Base-by-base conservation (phyloP, 2,888 invertebrate species). In the Druceiella hillmani region DNA sequence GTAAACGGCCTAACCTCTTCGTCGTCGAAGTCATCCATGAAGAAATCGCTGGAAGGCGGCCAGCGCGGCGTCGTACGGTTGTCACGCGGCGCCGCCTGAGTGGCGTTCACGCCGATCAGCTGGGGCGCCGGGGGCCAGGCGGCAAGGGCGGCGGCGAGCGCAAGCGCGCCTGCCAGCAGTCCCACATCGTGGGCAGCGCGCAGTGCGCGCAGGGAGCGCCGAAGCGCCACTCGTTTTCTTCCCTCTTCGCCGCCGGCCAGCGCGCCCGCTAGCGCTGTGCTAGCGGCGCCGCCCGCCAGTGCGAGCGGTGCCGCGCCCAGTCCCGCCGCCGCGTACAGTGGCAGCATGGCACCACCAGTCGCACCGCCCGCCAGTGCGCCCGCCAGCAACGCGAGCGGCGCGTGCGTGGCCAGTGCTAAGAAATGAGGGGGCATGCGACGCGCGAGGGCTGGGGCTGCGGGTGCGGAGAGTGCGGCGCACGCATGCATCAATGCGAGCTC, bases 401-500 rank as follows among this genome's bases (percentile, higher is more conserved):
- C 51, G 52, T 80, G 76, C 25, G 75, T 62, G 11, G 60, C 47
- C 3, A 61, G 56, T 38, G 79, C 59, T 16, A 70, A 55, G 17
- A 66, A 50, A 25, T 71, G 70, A 4, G 73, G 65, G 4, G 76
- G 76, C 6, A 74, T 54, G 46, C 66, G 68, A 11, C 74, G 69
- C 1, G 76, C 63, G 17, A 79, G 50, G 4, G 67, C 62, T 1
- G 75, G 74, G 3, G 75, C 68, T 12, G 66, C 48, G 0, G 70
- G 70, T 1, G 70, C 67, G 24, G 78, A 75, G 1, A 75, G 51
- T 0, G 82, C 78, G 2, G 81, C 80, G 16, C 77, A 58, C 1
- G 76, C 55, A 52, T 81, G 81, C 55, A 81, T 73, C 6, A 73
- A 58, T 2, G 80, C 74, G 7, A 84, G 63, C 2, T 84, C 67